Base-by-base conservation (phyloP, 2,888 invertebrate genomes). In the Hemistola chrysoprasaria region DNA sequence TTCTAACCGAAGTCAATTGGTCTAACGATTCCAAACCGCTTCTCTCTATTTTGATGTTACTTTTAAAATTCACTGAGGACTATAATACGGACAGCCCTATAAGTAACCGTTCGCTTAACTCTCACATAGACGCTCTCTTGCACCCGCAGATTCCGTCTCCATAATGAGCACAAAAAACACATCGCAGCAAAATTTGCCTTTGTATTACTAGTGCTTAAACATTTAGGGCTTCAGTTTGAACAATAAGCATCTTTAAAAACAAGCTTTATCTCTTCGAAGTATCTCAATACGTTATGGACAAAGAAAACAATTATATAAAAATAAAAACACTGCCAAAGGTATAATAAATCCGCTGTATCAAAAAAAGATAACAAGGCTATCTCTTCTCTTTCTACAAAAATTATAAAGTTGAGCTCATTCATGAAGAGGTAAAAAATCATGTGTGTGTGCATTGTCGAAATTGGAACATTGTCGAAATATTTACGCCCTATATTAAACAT, bases 391-490 rank as follows among this genome's bases (percentile, higher is more conserved):
- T 16, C 3, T 16, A 16, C 16, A 16, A 16, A 2, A 16, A 16
- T 16, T 16, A 16, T 16, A 16, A 16, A 16, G 16, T 2, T 16
- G 16, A 16, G 16, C 16, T 16, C 16, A 4, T 4, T 2, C 16
- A 4, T 16, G 4, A 16, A 16, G 16, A 16, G 3, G 32, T 23
- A 32, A 32, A 24, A 34, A 28, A 36, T 22, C 11, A 27, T 29
- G 9, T 9, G 22, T 8, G 65, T 67, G 73, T 71, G n/a, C n/a
- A n/a, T n/a, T n/a, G n/a, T 78, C 78, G 80, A 78, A 82, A 80
- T 78, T 78, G 72, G 69, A 73, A 75, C 72, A 72, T 83, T 80
- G 86, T 86, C 78, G 84, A 84, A 85, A 86, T 85, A 83, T 88
- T 86, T 83, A 87, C 78, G 80, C 75, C 73, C 78, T 71, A 81